Evolutionary conservation across 2,113 vertebrate species (phyloP).

Genomic region (Spermophilus dauricus): DNA sequence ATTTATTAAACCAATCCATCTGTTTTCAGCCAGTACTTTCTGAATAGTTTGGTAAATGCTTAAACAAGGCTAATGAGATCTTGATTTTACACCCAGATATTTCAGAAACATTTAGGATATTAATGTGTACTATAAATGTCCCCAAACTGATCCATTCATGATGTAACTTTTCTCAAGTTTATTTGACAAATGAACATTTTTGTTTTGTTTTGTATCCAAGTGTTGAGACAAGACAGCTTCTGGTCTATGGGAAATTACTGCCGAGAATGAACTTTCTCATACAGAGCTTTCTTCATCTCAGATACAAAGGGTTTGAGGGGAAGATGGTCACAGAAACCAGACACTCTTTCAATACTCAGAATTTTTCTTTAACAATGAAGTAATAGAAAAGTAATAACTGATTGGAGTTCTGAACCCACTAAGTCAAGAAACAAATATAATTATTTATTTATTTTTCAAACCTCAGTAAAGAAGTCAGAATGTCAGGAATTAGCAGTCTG

Average conservation of each 20-base stretch:
- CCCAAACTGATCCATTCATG: not conserved
- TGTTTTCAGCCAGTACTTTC: not conserved
- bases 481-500: not conserved
- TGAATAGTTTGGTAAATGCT: not conserved
- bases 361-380: slow-evolving; percentile 5
- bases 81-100: slow-evolving; percentile 1
- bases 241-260: not conserved
- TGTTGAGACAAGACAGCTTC: not conserved
- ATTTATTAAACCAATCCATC: not conserved
- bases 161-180: not conserved
- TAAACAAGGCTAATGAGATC: not conserved
- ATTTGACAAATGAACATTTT: slow-evolving; percentile 16
- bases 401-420: not conserved
- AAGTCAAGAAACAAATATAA: slow-evolving; percentile 33
- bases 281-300: slow-evolving; percentile 6
- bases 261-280: not conserved
- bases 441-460: slow-evolving; percentile 48
- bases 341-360: not conserved
- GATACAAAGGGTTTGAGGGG: not conserved
- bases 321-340: not conserved
- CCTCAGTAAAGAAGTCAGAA: slow-evolving; percentile 10
- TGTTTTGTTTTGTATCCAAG: not conserved
- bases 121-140: not conserved
- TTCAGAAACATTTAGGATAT: not conserved
- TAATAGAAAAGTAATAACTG: slow-evolving; percentile 10